A percentile compares a stretch with the other conserved stretches of the same genome.
These are phyloP conservation scores for Eurosta solidaginis DNA, from an alignment of 1,140 invertebrate genomes.

Conservation along the genomic window DNA sequence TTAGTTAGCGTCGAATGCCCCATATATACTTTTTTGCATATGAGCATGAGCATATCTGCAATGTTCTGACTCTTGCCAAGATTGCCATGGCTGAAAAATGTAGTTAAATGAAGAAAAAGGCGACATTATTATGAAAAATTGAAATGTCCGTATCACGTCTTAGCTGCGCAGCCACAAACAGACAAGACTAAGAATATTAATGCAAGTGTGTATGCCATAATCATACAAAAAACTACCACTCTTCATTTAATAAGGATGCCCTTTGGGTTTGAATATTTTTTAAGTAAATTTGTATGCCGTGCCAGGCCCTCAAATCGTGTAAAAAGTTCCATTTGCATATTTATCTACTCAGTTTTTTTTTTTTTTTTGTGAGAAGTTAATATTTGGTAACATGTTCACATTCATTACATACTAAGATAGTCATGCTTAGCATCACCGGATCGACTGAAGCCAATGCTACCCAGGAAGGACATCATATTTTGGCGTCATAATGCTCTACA, in stretches of 20 bases:
- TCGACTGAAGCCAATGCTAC: too few species aligned
- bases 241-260: neutral
- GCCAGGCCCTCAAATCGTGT: neutral
- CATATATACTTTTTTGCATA: too few species aligned
- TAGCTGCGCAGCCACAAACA: neutral
- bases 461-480: too few species aligned
- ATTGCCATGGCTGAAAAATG: neutral
- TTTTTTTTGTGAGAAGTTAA: neutral
- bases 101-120: neutral
- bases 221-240: neutral
- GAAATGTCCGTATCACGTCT: neutral
- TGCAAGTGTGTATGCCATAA: neutral
- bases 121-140: constrained; percentile 18
- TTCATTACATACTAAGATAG: neutral
- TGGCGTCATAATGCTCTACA: too few species aligned
- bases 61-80: too few species aligned
- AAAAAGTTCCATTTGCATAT: neutral
- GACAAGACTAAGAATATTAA: neutral
- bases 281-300: neutral
- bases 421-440: too few species aligned
- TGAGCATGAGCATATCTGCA: too few species aligned
- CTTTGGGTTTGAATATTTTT: neutral
- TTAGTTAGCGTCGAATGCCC: too few species aligned
- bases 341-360: too few species aligned
- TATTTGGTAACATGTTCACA: neutral